A percentile compares a stretch with the other conserved stretches of the same genome.
These are phyloP conservation scores for Monochamus saltuarius DNA, from an alignment of 1,140 invertebrate species.

Conservation along the genomic window DNA sequence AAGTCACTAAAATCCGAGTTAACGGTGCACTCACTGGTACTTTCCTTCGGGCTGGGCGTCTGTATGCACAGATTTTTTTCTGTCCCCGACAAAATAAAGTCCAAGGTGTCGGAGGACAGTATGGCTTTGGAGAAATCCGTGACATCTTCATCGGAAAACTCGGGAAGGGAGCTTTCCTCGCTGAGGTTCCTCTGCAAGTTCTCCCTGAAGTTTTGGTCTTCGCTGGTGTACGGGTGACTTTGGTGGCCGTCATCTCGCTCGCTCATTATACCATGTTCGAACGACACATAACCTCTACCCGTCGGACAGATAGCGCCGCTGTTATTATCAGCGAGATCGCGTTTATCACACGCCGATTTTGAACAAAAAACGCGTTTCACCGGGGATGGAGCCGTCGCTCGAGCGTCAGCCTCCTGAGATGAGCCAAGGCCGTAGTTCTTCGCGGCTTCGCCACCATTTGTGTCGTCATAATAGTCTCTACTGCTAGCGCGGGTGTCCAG, in stretches of 20 bases:
- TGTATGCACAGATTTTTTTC: slow-evolving; percentile 29
- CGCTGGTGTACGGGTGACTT: slow-evolving; percentile 3
- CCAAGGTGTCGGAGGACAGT: slow-evolving; percentile 24
- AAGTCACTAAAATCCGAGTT: slow-evolving; percentile 26
- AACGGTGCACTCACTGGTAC: slow-evolving; percentile 13
- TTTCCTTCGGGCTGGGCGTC: slow-evolving; percentile 30
- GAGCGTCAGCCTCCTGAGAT: slow-evolving; percentile 14
- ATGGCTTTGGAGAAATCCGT: neutral
- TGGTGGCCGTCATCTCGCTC: slow-evolving; percentile 3
- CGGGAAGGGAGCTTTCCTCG: slow-evolving; percentile 21
- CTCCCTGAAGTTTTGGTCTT: slow-evolving; percentile 21
- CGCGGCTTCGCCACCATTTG: neutral
- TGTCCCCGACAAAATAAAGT: slow-evolving; percentile 26
- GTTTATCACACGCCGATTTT: slow-evolving; percentile 14
- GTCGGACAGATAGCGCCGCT: neutral
- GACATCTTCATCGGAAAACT: slow-evolving; percentile 18
- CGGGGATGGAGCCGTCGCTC: slow-evolving; percentile 14
- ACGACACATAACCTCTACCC: slow-evolving; percentile 8
- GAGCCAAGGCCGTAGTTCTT: slow-evolving; percentile 16
- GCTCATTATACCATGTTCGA: slow-evolving; percentile 31
- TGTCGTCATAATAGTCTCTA: slow-evolving; percentile 14
- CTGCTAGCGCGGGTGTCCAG: slow-evolving; percentile 13
- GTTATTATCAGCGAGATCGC: slow-evolving; percentile 1
- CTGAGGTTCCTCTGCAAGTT: slow-evolving; percentile 16
- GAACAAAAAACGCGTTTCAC: slow-evolving; percentile 18